A percentile compares a stretch with the other conserved stretches of the same genome.
phyloP scores from a whole-genome alignment of 2,888 invertebrate species.

The Volucella inflata region DNA sequence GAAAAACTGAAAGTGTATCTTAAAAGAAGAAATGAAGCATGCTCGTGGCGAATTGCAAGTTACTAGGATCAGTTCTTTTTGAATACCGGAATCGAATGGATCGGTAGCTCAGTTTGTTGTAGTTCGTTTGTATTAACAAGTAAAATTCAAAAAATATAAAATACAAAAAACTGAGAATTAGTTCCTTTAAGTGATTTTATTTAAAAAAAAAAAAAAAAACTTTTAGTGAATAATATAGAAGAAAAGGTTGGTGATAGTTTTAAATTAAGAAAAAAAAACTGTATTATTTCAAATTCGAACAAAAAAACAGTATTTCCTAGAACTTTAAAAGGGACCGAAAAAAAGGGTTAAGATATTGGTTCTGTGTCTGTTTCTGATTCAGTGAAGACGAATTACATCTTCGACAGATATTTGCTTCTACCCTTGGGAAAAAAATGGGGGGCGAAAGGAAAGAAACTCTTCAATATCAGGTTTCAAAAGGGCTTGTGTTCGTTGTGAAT shows the following conservation, averaged over 20 bases:
- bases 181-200: slow-evolving; percentile 54
- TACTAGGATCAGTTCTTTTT: slow-evolving; percentile 80
- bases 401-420: neutral
- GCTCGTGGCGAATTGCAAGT: slow-evolving; percentile 46
- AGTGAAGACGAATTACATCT: slow-evolving; percentile 5
- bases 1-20: slow-evolving; percentile 45
- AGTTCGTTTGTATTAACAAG: slow-evolving; percentile 29
- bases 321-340: neutral
- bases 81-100: slow-evolving; percentile 80
- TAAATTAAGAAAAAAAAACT: neutral
- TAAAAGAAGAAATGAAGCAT: slow-evolving; percentile 61
- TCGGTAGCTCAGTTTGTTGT: slow-evolving; percentile 66
- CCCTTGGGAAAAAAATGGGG: neutral
- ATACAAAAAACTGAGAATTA: slow-evolving; percentile 53
- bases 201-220: slow-evolving; percentile 25
- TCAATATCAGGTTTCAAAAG: slow-evolving; percentile 1
- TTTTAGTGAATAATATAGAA: neutral
- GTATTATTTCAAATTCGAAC: slow-evolving; percentile 5
- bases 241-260: slow-evolving; percentile 60
- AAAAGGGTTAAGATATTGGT: slow-evolving; percentile 42
- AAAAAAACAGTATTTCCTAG: neutral
- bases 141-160: neutral
- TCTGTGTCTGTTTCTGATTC: slow-evolving; percentile 43
- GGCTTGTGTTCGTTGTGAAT: neutral
- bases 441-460: neutral